Evolutionary conservation across 2,888 invertebrate species (phyloP), one percentile per base, ranked within the genome.

Genomic region (Monopis laevigella): DNA sequence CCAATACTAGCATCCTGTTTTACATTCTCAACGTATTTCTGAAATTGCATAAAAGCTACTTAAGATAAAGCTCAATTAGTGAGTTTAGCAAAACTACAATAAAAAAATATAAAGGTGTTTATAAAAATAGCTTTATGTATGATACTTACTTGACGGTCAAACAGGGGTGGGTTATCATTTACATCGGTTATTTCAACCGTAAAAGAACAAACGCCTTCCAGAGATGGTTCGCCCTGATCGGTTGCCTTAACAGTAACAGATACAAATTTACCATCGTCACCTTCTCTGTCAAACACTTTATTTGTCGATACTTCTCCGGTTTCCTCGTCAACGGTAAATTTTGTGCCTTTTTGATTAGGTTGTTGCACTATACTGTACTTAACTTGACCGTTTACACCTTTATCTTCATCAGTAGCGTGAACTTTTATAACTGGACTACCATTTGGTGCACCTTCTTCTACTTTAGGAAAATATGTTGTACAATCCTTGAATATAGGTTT

Each of bases 201-300:
- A 66, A 99, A 98, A 5, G 98, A 98, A 71, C 99, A 99, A 50
- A 98, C 97, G 17, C 98, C 97, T 72, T 98, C 98, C 51, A 99
- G 72, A 0, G 96, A 95, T 1, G 98, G 97, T 65, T 95, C 95
- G n/a, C 98, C 99, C 65, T 97, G 93, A 85, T 99, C 99, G 1
- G 96, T 96, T 3, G 98, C 99, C 75, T 98, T 97, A 0, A 98
- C 94, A 0, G 97, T 98, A 3, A 96, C 95, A 0, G 95, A 95
- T 4, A 96, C 96, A 69, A 96, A 96, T 75, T 96, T 95, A 6
- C 96, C 96, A 65, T 96, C 96, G 55, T 98, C 97, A 1, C 96
- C 96, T 77, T 98, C 98, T 46, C 97, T 87, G 77, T 98, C 96
- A 64, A 98, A 97, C 14, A 96, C 95, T 83, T 96, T 96, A 58